These are phyloP conservation scores for Acronicta aceris DNA, from an alignment of 2,888 invertebrate genomes.

Conservation along the genomic window DNA sequence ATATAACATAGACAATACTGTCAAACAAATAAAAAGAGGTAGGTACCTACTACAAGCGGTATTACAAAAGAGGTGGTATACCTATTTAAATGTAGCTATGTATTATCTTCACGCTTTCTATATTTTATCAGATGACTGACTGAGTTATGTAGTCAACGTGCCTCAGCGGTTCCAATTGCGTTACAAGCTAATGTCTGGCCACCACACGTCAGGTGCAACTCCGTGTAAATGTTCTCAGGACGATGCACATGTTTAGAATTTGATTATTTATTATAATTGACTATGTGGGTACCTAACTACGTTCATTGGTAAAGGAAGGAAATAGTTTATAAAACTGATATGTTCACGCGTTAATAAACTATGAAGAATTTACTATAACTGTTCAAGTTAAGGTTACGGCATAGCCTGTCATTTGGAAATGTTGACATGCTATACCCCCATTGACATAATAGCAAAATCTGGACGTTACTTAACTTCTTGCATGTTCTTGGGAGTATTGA, in stretches of 20 bases:
- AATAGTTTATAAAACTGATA: slow-evolving; percentile 9
- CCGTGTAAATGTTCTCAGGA: slow-evolving; percentile 20
- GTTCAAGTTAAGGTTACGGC: too few relatives aligned
- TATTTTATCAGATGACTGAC: not conserved
- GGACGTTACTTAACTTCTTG: too few relatives aligned
- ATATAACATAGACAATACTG: slow-evolving; percentile 16
- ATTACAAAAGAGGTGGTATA: slow-evolving; percentile 22
- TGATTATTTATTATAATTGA: slow-evolving; percentile 22
- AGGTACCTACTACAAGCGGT: too few relatives aligned
- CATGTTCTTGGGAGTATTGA: too few relatives aligned
- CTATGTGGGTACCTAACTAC: slow-evolving; percentile 8
- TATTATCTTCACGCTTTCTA: not conserved
- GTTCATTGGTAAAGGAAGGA: slow-evolving; percentile 21
- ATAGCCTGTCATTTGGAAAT: too few relatives aligned
- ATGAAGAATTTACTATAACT: too few relatives aligned
- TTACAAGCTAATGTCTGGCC: slow-evolving; percentile 6
- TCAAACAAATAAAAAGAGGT: slow-evolving; percentile 11
- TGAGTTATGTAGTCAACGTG: not conserved
- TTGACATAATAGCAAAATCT: too few relatives aligned
- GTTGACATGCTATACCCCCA: too few relatives aligned
- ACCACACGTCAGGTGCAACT: slow-evolving; percentile 30
- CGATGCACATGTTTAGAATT: slow-evolving; percentile 25
- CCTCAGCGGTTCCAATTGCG: slow-evolving; percentile 18
- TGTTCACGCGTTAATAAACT: not conserved
- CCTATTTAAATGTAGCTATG: not conserved